Evolutionary conservation across 2,888 invertebrate species (phyloP), one percentile per base, ranked within the genome.

Genomic region (Hanleya hanleyi): DNA sequence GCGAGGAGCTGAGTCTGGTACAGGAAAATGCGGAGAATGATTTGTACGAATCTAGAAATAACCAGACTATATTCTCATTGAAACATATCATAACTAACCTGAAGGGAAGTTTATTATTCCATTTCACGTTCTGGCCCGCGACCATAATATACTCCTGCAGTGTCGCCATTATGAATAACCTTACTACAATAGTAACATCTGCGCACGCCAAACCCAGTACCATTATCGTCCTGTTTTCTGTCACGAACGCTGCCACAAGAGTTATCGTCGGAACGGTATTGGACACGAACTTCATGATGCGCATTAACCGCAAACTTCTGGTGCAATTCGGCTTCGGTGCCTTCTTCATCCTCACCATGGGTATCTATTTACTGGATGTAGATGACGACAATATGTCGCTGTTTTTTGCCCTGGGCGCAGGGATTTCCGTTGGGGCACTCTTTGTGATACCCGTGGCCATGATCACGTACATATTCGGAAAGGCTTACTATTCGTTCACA

Each of bases 371-470:
- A 15, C 4, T 26, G 29, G 1, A 32, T 2, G 29, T 57, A 1
- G 57, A 57, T 26, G 9, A 15, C 32, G 57, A 57, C 1, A 26
- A 4, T 26, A 22, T 57, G 32, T 57, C 57, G 15, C 15, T 57
- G 1, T 15, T 26, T 15, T 57, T 57, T 57, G 22, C 57, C 57
- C 4, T 57, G 12, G 57, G 57, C 15, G 18, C 57, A 1, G 57
- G 57, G 32, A 29, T 29, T 12, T 57, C 57, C 4, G 32, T 57
- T 18, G 57, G 57, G 4, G 57, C 57, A 4, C 26, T 57, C 15
- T 57, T 57, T 26, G 57, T 57, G 4, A 57, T 57, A 15, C 57
- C 57, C 22, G 57, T 57, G 57, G 57, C 57, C 57, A 57, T 57
- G 57, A 22, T 57, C 15, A 57, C 57, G 7, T 29, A 29, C 22